Conservation (phyloP, 2,113 vertebrate genomes). For the Lethenteron camtschaticum region DNA sequence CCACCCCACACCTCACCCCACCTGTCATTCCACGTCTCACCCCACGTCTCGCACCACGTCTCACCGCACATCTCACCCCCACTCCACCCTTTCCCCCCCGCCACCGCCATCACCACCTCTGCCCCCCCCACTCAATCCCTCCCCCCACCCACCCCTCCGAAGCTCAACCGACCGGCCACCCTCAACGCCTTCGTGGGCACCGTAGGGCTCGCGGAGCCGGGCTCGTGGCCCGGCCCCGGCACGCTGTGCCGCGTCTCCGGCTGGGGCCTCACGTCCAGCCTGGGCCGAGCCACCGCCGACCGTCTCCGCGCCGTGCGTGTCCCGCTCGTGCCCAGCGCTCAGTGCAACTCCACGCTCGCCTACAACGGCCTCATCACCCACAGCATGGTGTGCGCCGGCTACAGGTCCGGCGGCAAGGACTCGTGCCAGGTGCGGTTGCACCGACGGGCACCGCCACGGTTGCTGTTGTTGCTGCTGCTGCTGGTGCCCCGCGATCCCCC, state of each 20-base stretch:
- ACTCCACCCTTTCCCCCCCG: too few relatives aligned
- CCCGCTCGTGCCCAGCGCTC: conserved; percentile 23
- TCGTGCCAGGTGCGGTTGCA: conserved; percentile 26
- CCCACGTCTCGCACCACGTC: background rate
- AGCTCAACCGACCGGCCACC: conserved; percentile 26
- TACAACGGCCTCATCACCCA: conserved; percentile 29
- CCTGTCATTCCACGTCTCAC: background rate
- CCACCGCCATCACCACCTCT: background rate
- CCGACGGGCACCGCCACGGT: too few relatives aligned
- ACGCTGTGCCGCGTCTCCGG: conserved; percentile 33
- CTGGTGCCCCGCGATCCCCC: background rate
- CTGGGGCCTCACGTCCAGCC: conserved; percentile 30
- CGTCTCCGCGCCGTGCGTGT: conserved; percentile 26
- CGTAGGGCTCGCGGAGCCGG: conserved; percentile 25
- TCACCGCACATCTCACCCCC: background rate
- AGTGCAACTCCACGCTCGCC: conserved; percentile 29
- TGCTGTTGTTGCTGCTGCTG: background rate
- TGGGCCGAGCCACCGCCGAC: conserved; percentile 19
- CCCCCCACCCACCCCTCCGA: background rate
- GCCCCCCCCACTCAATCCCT: background rate
- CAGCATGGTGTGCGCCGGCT: conserved; percentile 42
- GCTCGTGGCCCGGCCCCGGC: conserved; percentile 16
- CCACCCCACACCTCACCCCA: background rate
- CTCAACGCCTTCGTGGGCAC: conserved; percentile 28
- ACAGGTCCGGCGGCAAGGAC: conserved; percentile 28